Evolutionary conservation across 2,113 vertebrate species (phyloP), one percentile per base, ranked within the genome.

Genomic region (Oophaga pumilio): DNA sequence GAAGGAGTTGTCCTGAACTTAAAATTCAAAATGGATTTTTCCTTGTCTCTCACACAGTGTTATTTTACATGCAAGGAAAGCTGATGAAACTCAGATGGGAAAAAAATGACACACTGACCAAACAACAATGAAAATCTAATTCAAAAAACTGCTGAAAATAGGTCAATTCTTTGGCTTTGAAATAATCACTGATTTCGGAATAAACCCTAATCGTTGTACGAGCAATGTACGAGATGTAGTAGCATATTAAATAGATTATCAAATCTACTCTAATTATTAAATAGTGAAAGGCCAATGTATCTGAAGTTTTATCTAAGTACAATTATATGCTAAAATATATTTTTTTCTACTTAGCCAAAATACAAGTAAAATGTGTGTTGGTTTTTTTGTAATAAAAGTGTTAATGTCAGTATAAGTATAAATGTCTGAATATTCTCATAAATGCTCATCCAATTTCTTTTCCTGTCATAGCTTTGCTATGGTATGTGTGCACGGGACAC

Each of bases 371-470:
- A 68, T 69, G 12, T 64, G 6, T 43, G 22, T 1, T 1, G 33
- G 33, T 43, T 43, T 1, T 15, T 64, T 15, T 83, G 81, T 26
- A 53, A 69, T 26, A 64, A 83, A 83, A 68, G 64, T 6, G 64
- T 85, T 85, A 85, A 85, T 60, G 53, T 74, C 33, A 26, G 73
- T 57, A 26, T 50, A 28, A 24, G 50, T 76, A 73, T 49, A 74
- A 60, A 85, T 76, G 50, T 76, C 84, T 76, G 56, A 62, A 76
- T 18, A 14, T 56, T 85, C 56, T 24, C 18, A 18, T 22, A 17
- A 56, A 60, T 77, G 59, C 52, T 50, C 76, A 87, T 71, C 26
- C 85, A 87, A 79, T 87, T 87, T 81, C 77, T 81, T 69, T 68
- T 56, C 64, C 64, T 87, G 76, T 80, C 76, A 87, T 82, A 50